These are phyloP conservation scores for Hyles vespertilio DNA, from an alignment of 1,140 invertebrate genomes.

Conservation along the genomic window DNA sequence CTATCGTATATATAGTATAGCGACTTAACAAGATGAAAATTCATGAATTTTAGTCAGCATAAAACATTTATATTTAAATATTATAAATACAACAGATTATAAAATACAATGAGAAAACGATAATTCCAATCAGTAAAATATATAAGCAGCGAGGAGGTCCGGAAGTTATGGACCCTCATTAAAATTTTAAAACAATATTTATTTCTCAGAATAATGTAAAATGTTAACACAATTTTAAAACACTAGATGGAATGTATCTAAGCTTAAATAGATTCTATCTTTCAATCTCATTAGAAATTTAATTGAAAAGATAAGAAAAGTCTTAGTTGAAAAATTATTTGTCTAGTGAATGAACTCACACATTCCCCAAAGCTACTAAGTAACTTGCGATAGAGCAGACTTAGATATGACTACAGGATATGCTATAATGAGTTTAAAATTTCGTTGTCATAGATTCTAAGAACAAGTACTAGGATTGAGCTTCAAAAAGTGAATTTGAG, in stretches of 20 bases:
- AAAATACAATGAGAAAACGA: conserved; percentile 7
- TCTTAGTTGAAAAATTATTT: conserved; percentile 3
- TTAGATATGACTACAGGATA: neutral
- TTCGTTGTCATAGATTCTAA: conserved; percentile 31
- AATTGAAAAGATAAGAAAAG: neutral
- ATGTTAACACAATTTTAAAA: conserved; percentile 1
- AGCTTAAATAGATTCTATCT: no score
- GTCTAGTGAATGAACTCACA: no score
- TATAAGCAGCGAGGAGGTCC: no score
- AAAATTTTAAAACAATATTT: neutral
- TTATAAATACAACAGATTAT: conserved; percentile 13
- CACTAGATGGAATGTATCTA: no score
- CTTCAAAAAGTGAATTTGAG: conserved; percentile 26
- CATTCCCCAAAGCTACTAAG: no score
- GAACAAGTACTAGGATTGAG: conserved; percentile 28
- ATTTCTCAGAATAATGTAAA: neutral
- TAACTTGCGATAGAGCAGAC: no score
- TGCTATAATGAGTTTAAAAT: conserved; percentile 23
- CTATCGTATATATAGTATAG: conserved; percentile 25
- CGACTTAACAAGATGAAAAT: conserved; percentile 22
- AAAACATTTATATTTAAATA: conserved; percentile 10
- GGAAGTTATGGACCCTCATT: no score
- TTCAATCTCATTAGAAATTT: no score
- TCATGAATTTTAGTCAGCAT: conserved; percentile 14
- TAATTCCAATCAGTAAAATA: no score